These are phyloP conservation scores for Embidobia sp. DNA, from an alignment of 2,888 invertebrate genomes.

Conservation along the genomic window DNA sequence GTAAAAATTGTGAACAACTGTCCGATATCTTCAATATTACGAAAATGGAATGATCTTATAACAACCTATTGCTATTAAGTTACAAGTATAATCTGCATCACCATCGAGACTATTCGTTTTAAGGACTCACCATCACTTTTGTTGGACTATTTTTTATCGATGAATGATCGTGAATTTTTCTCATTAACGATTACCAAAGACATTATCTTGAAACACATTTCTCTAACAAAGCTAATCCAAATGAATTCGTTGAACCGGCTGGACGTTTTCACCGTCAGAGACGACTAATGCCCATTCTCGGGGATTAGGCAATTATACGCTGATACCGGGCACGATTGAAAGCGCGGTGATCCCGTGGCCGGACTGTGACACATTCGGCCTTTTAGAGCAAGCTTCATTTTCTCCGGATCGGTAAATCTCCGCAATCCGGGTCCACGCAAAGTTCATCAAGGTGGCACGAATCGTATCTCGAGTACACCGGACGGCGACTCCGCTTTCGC, in stretches of 20 bases:
- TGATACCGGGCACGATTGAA: conserved; percentile 40
- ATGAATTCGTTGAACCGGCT: conserved; percentile 19
- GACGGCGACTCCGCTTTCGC: conserved; percentile 61
- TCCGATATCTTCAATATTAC: no score
- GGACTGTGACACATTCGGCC: conserved; percentile 37
- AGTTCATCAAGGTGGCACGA: conserved; percentile 46
- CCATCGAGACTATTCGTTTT: no score
- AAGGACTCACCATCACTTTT: no score
- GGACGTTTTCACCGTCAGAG: conserved; percentile 6
- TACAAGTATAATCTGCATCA: no score
- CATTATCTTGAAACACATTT: background rate
- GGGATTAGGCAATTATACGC: conserved; percentile 47
- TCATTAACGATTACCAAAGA: no score
- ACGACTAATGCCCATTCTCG: conserved; percentile 31
- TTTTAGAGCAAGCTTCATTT: conserved; percentile 43
- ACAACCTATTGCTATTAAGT: no score
- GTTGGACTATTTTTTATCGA: no score
- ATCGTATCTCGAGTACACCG: conserved; percentile 48
- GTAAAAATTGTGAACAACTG: no score
- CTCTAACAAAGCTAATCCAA: conserved; percentile 23
- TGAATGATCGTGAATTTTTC: no score
- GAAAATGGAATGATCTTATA: no score
- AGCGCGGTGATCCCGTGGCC: conserved; percentile 29
- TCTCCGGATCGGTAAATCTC: conserved; percentile 50
- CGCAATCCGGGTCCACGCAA: conserved; percentile 32